Base-by-base conservation (phyloP, 2,113 vertebrate species). In the Vidua chalybeata region DNA sequence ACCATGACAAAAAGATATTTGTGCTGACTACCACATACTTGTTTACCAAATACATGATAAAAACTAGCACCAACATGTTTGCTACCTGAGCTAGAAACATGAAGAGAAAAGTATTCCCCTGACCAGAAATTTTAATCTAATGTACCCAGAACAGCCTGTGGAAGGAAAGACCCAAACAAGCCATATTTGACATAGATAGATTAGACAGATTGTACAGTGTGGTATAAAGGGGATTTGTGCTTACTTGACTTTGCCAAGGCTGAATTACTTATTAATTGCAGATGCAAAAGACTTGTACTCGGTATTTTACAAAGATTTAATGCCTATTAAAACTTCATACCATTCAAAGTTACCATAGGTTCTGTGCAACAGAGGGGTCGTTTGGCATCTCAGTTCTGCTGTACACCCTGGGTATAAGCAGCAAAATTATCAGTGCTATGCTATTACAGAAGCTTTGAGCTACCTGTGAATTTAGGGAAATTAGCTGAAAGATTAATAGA, bases 171-270 rank as follows among this genome's bases (percentile, higher is more conserved):
- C 69, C 69, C 69, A 96, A 96, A 96, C 89, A 93, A 97, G 91
- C 95, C 89, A 61, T 91, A 93, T 97, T 96, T 87, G 89, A 95
- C 88, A 94, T 61, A 90, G 62, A 92, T 55, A 97, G 92, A 95
- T 94, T 92, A 96, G 93, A 95, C 94, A 96, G 94, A 97, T 96
- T 94, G 94, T 20, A 26, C 69, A 37, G 55, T 15, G n/a, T 15
- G 52, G 75, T 52, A 90, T 86, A 85, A 94, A 93, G 68, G 85
- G 73, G 85, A 96, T 96, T 97, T 97, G 83, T 68, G 78, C 48
- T 81, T 52, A 72, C 91, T 86, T 76, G 75, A 74, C 87, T 90
- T 87, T 74, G 90, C 74, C 63, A 20, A 26, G 51, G 73, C 76
- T 81, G 68, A 89, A 94, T 94, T 91, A 82, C 94, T 79, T 85